Base-by-base conservation (phyloP, 2,888 invertebrate genomes). In the Stenodema calcarata region DNA sequence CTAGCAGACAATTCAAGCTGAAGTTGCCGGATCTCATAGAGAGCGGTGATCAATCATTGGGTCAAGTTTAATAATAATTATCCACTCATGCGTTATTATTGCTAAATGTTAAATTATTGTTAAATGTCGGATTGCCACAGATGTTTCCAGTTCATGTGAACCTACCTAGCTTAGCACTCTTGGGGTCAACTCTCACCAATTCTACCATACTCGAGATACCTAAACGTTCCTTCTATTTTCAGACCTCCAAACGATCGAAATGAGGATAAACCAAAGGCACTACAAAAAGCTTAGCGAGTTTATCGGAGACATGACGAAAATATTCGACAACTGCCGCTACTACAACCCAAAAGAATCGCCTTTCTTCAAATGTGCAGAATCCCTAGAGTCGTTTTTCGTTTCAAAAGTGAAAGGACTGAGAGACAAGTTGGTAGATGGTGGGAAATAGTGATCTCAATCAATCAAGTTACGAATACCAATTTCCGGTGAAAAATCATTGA, bases 251-350 rank as follows among this genome's bases (percentile, higher is more conserved):
- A 97, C 96, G 90, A 96, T 99, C 89, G 97, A 98, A 92, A 93
- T 93, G 89, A 96, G 97, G 92, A 95, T 98, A 91, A 95, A 95
- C 90, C 95, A 95, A 89, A 94, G 95, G 90, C 93, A 93, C 80
- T 99, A 99, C 91, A 95, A 94, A 90, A 96, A 95, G 91, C 93
- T 99, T 89, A 96, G 96, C 91, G 98, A 99, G 91, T 98, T 99
- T 92, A 97, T 98, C 90, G 97, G 97, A 91, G 99, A 99, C 91
- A 97, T 99, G 95, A 98, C 97, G 88, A 97, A 98, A 92, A 98
- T 99, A 91, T 99, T 99, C 92, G 98, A 99, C 92, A 99, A 99
- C 92, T 99, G 99, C 93, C 95, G 99, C 89, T 97, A 97, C 91
- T 99, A 98, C 92, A 99, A 99, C 92, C 97, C 98, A 87, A 96